A percentile compares a stretch with the other conserved stretches of the same genome.
phyloP scores from a whole-genome alignment of 2,888 invertebrate genomes.

The Adela reaumurella region DNA sequence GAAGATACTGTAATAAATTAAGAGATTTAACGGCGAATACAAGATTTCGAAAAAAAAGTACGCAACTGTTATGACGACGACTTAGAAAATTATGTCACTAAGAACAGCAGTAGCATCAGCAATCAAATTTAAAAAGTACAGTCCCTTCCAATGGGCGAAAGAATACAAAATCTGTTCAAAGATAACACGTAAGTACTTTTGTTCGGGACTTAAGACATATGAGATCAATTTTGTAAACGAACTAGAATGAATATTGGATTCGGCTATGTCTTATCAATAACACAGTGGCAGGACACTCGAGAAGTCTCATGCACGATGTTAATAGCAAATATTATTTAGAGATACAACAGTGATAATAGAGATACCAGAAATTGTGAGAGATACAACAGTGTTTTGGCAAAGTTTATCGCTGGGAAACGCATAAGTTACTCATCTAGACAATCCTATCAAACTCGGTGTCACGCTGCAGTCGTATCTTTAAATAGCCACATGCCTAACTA shows the following conservation, averaged over 20 bases:
- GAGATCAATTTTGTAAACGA: constrained; percentile 3
- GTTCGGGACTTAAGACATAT: not conserved
- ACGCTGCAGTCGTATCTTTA: constrained; percentile 17
- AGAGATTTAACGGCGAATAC: constrained; percentile 5
- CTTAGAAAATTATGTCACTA: constrained; percentile 3
- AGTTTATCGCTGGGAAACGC: constrained; percentile 20
- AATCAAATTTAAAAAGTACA: constrained; percentile 4
- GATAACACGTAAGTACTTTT: not conserved
- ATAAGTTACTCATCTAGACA: constrained; percentile 16
- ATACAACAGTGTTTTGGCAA: constrained; percentile 18
- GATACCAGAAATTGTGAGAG: constrained; percentile 16
- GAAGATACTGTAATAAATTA: constrained; percentile 13
- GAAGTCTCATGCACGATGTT: constrained; percentile 11
- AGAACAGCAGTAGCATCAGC: constrained; percentile 6
- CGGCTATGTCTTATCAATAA: constrained; percentile 1
- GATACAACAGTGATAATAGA: too few species aligned
- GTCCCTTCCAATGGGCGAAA: not conserved
- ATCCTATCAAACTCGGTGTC: constrained; percentile 18
- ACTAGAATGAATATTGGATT: constrained; percentile 2
- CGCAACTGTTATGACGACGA: constrained; percentile 7
- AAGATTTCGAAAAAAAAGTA: constrained; percentile 5
- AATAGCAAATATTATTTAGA: too few species aligned
- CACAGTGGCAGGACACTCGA: constrained; percentile 4
- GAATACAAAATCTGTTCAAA: constrained; percentile 1
- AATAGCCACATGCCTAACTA: constrained; percentile 11